Evolutionary conservation across 2,797 vertebrate species (phyloP), one percentile per base, ranked within the genome.

Genomic region (Atherinosoma microstoma): DNA sequence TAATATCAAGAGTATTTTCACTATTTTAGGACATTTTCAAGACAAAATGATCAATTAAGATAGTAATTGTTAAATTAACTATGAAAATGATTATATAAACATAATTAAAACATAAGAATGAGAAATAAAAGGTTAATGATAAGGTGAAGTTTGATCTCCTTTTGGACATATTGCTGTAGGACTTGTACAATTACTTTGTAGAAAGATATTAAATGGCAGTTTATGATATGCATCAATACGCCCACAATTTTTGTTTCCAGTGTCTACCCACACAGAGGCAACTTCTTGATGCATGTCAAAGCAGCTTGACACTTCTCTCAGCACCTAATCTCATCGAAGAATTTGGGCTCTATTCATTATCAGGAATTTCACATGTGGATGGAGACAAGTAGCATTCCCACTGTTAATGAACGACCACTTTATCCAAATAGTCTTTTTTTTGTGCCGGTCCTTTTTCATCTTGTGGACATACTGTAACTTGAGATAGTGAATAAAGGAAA

Each of bases 201-300:
- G 3, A 51, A 8, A 51, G n/a, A 20, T 9, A 20, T 42, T 6
- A 29, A 1, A 42, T 42, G 10, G 29, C 32, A 40, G 51, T 6
- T 54, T 40, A 40, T 38, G 32, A 53, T 63, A 73, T 62, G 35
- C 32, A 65, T 65, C 7, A 22, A 65, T 24, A 42, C 24, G 20
- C 56, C 34, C 56, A 58, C 61, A 61, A 22, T 47, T 58, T 49
- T 69, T 67, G 65, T 45, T 62, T 61, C 12, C 58, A 53, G n/a
- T 54, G 47, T 32, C 59, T 22, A 6, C 47, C 58, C 27, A 64
- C 42, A 38, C 42, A 49, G 57, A 58, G 34, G 30, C 4, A 10
- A 42, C 35, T 15, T 54, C 8, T 70, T 62, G 58, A 70, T 53
- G 35, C 36, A 40, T 54, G 47, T 54, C 47, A 62, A 30, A 27